Evolutionary conservation across 37 sponge, comb jelly and placozoan species (phyloP).

Genomic region (Haliclona indistincta): DNA sequence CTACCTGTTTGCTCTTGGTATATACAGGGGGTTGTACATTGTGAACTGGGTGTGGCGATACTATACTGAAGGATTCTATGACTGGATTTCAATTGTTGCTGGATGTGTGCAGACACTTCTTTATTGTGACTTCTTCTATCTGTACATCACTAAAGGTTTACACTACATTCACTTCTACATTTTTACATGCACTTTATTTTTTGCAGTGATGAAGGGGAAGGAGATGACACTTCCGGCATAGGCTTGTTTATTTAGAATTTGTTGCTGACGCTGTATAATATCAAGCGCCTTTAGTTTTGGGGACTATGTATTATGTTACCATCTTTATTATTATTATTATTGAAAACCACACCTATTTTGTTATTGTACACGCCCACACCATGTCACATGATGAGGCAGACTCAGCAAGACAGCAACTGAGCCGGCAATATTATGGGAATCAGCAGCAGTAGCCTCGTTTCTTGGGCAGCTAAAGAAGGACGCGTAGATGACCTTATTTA

Average conservation of each 20-base stretch:
- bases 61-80: conserved; percentile 94
- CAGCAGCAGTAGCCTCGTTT: conserved; percentile 6
- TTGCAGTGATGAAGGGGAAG: conserved; percentile 85
- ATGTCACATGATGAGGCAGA: background rate
- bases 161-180: background rate
- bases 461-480: conserved; percentile 78
- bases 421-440: conserved; percentile 16
- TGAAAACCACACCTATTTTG: background rate
- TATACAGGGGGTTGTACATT: conserved; percentile 94
- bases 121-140: conserved; percentile 99
- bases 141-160: conserved; percentile 99
- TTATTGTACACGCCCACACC: background rate
- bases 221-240: conserved; percentile 85
- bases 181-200: conserved; percentile 4
- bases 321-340: conserved; percentile 6
- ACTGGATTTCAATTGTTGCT: conserved; percentile 94
- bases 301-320: background rate
- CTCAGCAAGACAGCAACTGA: background rate
- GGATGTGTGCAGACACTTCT: conserved; percentile 97
- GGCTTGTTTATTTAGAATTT: background rate
- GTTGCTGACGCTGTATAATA: background rate
- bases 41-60: conserved; percentile 97
- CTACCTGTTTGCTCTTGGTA: conserved; percentile 97
- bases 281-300: background rate
- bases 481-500: conserved; percentile 50